phyloP scores from a whole-genome alignment of 2,888 invertebrate species.

The Didymodactylos carnosus region DNA sequence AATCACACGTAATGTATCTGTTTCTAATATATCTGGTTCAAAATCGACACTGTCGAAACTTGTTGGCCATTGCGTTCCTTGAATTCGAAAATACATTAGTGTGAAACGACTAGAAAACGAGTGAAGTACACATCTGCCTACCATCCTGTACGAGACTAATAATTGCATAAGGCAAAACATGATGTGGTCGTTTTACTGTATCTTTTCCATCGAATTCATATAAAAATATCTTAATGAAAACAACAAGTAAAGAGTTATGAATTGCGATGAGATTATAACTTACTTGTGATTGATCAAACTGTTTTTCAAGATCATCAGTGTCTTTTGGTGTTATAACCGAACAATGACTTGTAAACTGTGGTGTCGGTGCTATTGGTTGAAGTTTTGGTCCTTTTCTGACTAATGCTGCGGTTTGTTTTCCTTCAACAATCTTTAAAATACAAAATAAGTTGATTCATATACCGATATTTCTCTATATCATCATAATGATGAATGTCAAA shows the following conservation, averaged over 20 bases:
- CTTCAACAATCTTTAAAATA: not conserved
- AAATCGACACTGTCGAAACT: slow-evolving; percentile 1
- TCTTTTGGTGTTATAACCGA: slow-evolving; percentile 8
- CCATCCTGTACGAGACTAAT: slow-evolving; percentile 1
- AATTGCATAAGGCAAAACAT: slow-evolving; percentile 10
- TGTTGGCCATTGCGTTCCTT: slow-evolving; percentile 3
- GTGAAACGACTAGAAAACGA: not conserved
- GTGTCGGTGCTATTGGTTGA: slow-evolving; percentile 2
- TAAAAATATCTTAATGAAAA: not conserved
- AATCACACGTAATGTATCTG: slow-evolving; percentile 1
- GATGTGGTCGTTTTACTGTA: slow-evolving; percentile 1
- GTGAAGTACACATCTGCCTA: not conserved
- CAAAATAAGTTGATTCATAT: not conserved
- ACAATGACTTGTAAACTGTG: slow-evolving; percentile 6
- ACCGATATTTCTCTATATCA: not conserved
- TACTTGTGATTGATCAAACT: slow-evolving; percentile 13
- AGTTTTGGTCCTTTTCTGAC: slow-evolving; percentile 11
- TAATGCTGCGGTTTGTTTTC: slow-evolving; percentile 10
- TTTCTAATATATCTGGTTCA: not conserved
- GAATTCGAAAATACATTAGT: not conserved
- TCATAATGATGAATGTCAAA: not conserved
- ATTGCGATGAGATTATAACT: not conserved
- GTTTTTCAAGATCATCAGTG: slow-evolving; percentile 4
- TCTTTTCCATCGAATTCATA: slow-evolving; percentile 1
- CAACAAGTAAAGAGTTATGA: too few species aligned